A percentile compares a stretch with the other conserved stretches of the same genome.
Evolutionary conservation across 2,888 invertebrate genomes (phyloP).

Genomic region (Bembecia ichneumoniformis): DNA sequence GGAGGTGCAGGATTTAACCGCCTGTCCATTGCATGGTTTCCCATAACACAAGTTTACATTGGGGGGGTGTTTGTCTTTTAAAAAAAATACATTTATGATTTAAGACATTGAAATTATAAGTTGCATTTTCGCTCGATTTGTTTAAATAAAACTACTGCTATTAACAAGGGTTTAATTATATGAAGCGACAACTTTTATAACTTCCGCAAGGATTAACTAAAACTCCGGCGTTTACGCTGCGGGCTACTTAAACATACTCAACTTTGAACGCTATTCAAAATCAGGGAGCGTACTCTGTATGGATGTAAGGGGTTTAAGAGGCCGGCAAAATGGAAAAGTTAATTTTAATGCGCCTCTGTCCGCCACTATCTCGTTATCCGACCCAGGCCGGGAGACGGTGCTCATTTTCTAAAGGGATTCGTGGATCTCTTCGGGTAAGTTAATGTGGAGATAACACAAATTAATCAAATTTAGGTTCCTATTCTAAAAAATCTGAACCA

Average conservation of each 20-base stretch:
- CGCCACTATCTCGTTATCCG: slow-evolving; percentile 34
- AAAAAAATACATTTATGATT: too few species aligned
- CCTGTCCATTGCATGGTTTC: too few species aligned
- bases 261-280: slow-evolving; percentile 2
- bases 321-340: slow-evolving; percentile 41
- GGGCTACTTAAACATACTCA: not conserved
- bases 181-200: not conserved
- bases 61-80: too few species aligned
- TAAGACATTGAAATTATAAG: too few species aligned
- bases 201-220: not conserved
- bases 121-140: too few species aligned
- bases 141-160: too few species aligned
- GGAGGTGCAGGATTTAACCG: too few species aligned
- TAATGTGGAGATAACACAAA: not conserved
- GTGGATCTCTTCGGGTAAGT: slow-evolving; percentile 14
- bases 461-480: too few species aligned
- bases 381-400: slow-evolving; percentile 14
- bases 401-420: slow-evolving; percentile 31
- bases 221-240: not conserved
- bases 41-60: too few species aligned
- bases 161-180: not conserved
- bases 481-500: too few species aligned
- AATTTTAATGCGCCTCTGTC: slow-evolving; percentile 36
- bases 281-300: slow-evolving; percentile 16
- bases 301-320: slow-evolving; percentile 22